Percentiles rank a stretch among this genome's conserved stretches.
Conservation (phyloP, 2,113 vertebrate species). For the Rhinolophus ferrumequinum region DNA sequence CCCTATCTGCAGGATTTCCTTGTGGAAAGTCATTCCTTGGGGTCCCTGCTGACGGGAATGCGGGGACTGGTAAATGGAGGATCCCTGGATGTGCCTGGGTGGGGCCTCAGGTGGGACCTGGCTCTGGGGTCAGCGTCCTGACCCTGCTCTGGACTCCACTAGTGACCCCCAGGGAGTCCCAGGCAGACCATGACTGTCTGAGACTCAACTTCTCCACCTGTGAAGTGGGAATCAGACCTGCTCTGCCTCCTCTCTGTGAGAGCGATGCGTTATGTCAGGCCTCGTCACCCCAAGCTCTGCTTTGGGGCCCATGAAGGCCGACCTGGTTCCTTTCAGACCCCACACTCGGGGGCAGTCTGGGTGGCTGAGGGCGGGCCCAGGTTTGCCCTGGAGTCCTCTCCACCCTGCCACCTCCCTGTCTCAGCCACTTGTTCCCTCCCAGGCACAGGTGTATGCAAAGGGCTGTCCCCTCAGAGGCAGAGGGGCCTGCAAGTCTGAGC, state of each 20-base stretch:
- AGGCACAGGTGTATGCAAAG: neutral
- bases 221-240: neutral
- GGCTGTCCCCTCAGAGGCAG: neutral
- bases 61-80: neutral
- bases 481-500: neutral
- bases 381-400: neutral
- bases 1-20: neutral
- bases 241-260: neutral
- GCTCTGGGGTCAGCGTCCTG: neutral
- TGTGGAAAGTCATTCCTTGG: neutral
- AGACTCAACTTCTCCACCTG: neutral
- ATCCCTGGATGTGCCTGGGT: neutral
- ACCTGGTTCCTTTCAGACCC: neutral
- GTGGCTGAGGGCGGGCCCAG: too few species aligned
- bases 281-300: neutral
- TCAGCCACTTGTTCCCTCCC: neutral
- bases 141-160: neutral
- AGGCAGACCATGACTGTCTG: neutral
- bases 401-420: too few species aligned
- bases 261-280: neutral
- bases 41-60: neutral
- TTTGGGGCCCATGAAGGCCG: fast-evolving
- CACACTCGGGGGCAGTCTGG: neutral
- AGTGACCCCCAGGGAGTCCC: neutral
- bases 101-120: neutral